Evolutionary conservation across 2,888 invertebrate species (phyloP).

Genomic region (Aphodius granarius): DNA sequence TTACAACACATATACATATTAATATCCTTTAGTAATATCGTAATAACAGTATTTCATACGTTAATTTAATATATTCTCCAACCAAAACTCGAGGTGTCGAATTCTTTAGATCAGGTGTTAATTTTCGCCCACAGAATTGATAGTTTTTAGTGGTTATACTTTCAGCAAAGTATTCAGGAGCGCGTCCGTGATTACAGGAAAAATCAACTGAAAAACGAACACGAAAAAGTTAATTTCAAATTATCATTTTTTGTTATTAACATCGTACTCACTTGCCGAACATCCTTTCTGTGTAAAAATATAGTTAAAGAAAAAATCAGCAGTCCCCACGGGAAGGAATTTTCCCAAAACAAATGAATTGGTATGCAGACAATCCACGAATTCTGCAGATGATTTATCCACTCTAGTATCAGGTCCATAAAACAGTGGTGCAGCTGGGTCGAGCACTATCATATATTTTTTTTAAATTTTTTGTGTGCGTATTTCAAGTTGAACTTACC

Average conservation of each 20-base stretch:
- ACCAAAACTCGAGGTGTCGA: background rate
- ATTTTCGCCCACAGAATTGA: background rate
- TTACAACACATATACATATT: background rate
- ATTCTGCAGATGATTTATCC: background rate
- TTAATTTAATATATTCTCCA: background rate
- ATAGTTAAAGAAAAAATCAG: constrained; percentile 8
- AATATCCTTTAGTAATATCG: background rate
- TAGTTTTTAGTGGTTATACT: background rate
- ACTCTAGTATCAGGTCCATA: background rate
- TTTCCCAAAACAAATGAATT: background rate
- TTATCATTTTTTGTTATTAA: too few species aligned
- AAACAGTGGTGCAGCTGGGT: constrained; percentile 12
- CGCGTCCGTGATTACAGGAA: background rate
- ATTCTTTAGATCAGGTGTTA: background rate
- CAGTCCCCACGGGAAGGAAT: background rate
- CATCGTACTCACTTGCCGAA: constrained; percentile 9
- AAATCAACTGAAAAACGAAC: background rate
- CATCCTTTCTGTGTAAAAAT: constrained; percentile 5
- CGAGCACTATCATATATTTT: background rate
- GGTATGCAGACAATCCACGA: constrained; percentile 14
- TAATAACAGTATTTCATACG: background rate
- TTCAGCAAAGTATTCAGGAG: background rate
- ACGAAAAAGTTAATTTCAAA: background rate
- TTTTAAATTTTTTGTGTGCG: too few species aligned
- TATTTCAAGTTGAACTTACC: too few species aligned